Evolutionary conservation across 2,797 vertebrate genomes (phyloP).

Genomic region (Borostomias antarcticus): DNA sequence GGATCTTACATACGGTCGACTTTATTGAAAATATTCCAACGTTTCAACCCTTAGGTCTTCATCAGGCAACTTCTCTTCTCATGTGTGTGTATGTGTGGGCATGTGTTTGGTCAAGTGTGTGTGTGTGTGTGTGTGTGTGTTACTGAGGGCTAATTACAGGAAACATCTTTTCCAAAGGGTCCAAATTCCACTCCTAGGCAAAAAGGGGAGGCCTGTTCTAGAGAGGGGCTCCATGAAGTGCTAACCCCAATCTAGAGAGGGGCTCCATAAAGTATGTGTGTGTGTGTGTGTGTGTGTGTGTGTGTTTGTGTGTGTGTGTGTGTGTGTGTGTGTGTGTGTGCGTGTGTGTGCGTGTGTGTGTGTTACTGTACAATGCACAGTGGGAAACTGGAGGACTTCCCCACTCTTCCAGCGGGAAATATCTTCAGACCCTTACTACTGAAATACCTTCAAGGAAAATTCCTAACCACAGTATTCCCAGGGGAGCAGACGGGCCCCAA

Average conservation of each 20-base stretch:
- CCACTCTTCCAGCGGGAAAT: constrained; percentile 2
- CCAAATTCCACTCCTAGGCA: constrained; percentile 5
- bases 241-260: too few relatives aligned
- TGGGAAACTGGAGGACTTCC: too few relatives aligned
- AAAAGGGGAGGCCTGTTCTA: constrained; percentile 20
- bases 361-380: too few relatives aligned
- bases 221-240: constrained; percentile 6
- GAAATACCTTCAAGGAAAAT: constrained; percentile 44
- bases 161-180: constrained; percentile 18
- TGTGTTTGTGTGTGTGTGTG: too few relatives aligned
- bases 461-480: constrained; percentile 15
- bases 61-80: too few relatives aligned
- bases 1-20: too few relatives aligned
- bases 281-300: too few relatives aligned
- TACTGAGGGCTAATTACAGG: constrained; percentile 26
- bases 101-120: background rate
- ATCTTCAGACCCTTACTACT: constrained; percentile 17
- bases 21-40: too few relatives aligned
- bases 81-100: constrained; percentile 8
- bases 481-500: constrained; percentile 20
- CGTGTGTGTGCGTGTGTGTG: background rate
- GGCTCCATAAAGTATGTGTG: too few relatives aligned
- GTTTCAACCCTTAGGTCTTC: too few relatives aligned
- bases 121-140: constrained; percentile 16
- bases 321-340: too few relatives aligned